These are phyloP conservation scores for Hyposmocoma kahamanoa DNA, from an alignment of 1,140 invertebrate genomes.

Conservation along the genomic window DNA sequence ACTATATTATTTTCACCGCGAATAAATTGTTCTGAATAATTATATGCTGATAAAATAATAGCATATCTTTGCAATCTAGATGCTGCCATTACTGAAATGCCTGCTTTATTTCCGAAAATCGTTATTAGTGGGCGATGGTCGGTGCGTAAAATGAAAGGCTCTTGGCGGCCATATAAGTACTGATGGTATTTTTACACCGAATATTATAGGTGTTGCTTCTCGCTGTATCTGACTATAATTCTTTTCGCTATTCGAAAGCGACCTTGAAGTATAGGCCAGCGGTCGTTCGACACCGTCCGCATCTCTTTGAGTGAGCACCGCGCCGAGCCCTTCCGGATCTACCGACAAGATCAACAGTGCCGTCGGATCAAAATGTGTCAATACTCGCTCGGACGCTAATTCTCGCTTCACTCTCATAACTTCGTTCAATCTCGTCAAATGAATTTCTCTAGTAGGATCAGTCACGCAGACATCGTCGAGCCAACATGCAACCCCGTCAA, in stretches of 20 bases:
- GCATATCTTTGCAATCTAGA: slow-evolving; percentile 37
- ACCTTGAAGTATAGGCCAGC: not conserved
- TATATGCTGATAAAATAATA: slow-evolving; percentile 30
- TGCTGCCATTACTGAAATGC: slow-evolving; percentile 13
- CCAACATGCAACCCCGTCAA: not conserved
- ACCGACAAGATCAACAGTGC: not conserved
- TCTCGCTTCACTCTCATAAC: too few species aligned
- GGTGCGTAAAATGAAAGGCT: not conserved
- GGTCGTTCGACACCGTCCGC: not conserved
- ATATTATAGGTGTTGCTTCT: slow-evolving; percentile 6
- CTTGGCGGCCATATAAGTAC: not conserved
- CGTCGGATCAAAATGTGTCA: slow-evolving; percentile 1
- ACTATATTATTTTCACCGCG: slow-evolving; percentile 20
- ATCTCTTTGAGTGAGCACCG: not conserved
- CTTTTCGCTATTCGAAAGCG: not conserved
- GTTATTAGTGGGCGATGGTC: not conserved
- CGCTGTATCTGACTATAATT: not conserved
- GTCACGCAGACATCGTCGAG: slow-evolving; percentile 1
- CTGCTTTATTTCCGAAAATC: slow-evolving; percentile 12
- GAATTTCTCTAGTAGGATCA: not conserved
- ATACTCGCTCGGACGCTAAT: not conserved
- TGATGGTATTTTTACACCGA: not conserved
- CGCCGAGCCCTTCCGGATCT: not conserved
- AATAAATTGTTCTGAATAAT: slow-evolving; percentile 37
- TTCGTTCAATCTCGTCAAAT: not conserved